A percentile compares a stretch with the other conserved stretches of the same genome.
These are phyloP conservation scores for Drosophila mimetica DNA, from an alignment of 2,888 invertebrate species.

Conservation along the genomic window DNA sequence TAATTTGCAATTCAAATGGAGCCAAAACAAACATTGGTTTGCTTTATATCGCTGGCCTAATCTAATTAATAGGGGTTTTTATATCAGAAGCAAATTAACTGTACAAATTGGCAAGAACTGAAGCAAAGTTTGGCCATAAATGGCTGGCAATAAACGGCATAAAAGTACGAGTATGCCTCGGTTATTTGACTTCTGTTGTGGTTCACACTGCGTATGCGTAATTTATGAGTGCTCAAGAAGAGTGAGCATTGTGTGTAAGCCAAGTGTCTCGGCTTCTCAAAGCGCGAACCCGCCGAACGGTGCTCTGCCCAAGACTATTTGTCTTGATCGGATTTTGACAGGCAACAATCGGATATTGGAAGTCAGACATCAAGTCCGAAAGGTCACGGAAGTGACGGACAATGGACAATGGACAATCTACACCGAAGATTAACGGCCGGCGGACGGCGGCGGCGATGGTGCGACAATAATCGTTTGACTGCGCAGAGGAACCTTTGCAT, in stretches of 20 bases:
- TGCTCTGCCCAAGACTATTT: slow-evolving; percentile 46
- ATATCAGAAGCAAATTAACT: slow-evolving; percentile 51
- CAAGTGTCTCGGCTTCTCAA: slow-evolving; percentile 47
- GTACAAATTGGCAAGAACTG: slow-evolving; percentile 48
- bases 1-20: slow-evolving; percentile 62
- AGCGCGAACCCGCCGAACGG: slow-evolving; percentile 31
- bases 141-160: slow-evolving; percentile 5
- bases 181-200: slow-evolving; percentile 4
- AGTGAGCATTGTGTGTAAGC: slow-evolving; percentile 28
- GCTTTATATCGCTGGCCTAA: slow-evolving; percentile 30
- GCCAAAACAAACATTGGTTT: slow-evolving; percentile 41
- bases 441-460: slow-evolving; percentile 26
- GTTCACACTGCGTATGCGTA: slow-evolving; percentile 55
- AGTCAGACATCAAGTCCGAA: slow-evolving; percentile 50
- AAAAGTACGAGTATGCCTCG: neutral
- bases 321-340: slow-evolving; percentile 50
- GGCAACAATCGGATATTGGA: slow-evolving; percentile 52
- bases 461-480: slow-evolving; percentile 72
- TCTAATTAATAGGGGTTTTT: slow-evolving; percentile 59
- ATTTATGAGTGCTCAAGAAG: slow-evolving; percentile 51
- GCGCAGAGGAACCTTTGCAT: slow-evolving; percentile 52
- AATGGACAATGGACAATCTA: slow-evolving; percentile 29
- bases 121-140: slow-evolving; percentile 5
- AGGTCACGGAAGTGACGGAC: slow-evolving; percentile 71
- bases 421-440: slow-evolving; percentile 58